Conservation (phyloP, 2,888 invertebrate genomes). For the Cheilosia scutellata region DNA sequence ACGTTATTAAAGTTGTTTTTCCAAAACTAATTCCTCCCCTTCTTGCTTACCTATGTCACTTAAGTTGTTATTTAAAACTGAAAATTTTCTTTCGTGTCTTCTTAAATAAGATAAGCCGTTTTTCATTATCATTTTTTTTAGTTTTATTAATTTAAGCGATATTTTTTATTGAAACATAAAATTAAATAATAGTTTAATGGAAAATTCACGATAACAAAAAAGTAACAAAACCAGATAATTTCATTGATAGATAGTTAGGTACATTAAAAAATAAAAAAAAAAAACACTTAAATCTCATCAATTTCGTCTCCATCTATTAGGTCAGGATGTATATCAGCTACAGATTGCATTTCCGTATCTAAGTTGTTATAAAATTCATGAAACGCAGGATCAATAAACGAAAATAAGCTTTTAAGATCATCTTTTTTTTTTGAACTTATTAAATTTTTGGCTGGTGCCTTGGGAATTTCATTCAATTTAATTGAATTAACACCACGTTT, state of each 20-base stretch:
- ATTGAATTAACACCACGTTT: conserved; percentile 18
- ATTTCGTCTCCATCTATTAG: conserved; percentile 15
- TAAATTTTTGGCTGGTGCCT: conserved; percentile 2
- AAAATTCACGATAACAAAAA: conserved; percentile 16
- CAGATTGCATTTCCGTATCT: conserved; percentile 27
- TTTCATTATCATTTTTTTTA: conserved; percentile 13
- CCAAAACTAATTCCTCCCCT: conserved; percentile 9
- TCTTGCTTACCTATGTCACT: conserved; percentile 33
- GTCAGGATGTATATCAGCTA: conserved; percentile 33
- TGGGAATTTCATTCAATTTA: conserved; percentile 21
- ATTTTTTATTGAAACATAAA: conserved; percentile 13
- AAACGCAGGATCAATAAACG: conserved; percentile 25
- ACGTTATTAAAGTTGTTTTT: conserved; percentile 24
- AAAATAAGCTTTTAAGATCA: conserved; percentile 8
- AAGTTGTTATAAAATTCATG: conserved; percentile 30
- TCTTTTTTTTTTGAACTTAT: conserved; percentile 15
- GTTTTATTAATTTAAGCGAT: conserved; percentile 12
- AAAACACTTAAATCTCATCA: too few relatives aligned
- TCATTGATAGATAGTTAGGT: conserved; percentile 7
- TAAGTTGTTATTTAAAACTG: conserved; percentile 22
- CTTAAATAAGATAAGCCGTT: background rate
- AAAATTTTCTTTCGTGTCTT: background rate
- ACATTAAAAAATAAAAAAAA: background rate
- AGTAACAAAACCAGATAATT: background rate
- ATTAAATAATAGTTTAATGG: conserved; percentile 8